These are phyloP conservation scores for Drosophila mauritiana DNA, from an alignment of 1,140 invertebrate genomes.

Conservation along the genomic window DNA sequence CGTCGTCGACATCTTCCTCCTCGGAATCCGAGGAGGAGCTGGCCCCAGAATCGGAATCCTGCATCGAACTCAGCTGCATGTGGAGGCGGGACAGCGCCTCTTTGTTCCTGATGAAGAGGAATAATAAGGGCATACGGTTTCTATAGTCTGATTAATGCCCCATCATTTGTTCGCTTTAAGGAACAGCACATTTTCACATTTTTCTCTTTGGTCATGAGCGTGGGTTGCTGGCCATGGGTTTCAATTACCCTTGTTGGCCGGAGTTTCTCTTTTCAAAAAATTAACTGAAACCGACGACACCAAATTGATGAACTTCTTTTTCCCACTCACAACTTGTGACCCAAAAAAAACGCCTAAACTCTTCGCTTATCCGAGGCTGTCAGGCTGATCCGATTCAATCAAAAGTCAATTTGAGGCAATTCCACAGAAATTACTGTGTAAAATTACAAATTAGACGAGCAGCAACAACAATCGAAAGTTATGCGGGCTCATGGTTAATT, in stretches of 20 bases:
- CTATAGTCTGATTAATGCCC: slow-evolving; percentile 61
- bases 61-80: slow-evolving; percentile 49
- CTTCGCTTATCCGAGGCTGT: slow-evolving; percentile 53
- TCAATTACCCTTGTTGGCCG: slow-evolving; percentile 55
- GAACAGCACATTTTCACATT: slow-evolving; percentile 63
- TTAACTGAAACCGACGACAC: slow-evolving; percentile 7
- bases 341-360: slow-evolving; percentile 48
- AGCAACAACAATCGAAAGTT: slow-evolving; percentile 38
- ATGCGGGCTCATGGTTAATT: slow-evolving; percentile 72
- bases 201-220: slow-evolving; percentile 45
- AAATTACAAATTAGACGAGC: slow-evolving; percentile 74
- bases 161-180: slow-evolving; percentile 67
- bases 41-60: slow-evolving; percentile 33
- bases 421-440: slow-evolving; percentile 68
- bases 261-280: slow-evolving; percentile 45
- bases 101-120: slow-evolving; percentile 46
- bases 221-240: slow-evolving; percentile 60
- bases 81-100: slow-evolving; percentile 60
- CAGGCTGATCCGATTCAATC: slow-evolving; percentile 69
- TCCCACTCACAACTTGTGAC: slow-evolving; percentile 50
- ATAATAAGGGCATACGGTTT: slow-evolving; percentile 9
- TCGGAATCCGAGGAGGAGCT: slow-evolving; percentile 15
- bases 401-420: slow-evolving; percentile 67
- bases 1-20: slow-evolving; percentile 16
- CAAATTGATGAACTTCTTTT: slow-evolving; percentile 67